Evolutionary conservation across 2,797 vertebrate species (phyloP).

Genomic region (Smutsia temminckii): DNA sequence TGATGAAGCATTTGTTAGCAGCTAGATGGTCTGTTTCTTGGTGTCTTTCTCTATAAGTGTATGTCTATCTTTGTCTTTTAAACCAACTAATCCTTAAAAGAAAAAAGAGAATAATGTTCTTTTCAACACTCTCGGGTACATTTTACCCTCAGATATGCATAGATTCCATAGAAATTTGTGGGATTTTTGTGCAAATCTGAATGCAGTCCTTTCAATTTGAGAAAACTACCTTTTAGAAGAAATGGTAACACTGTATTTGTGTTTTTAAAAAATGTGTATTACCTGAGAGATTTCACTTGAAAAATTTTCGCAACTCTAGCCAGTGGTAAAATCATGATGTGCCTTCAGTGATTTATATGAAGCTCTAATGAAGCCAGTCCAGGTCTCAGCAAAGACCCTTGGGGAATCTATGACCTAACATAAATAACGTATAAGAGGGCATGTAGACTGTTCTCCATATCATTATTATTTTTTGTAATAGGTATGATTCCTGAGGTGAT

Average conservation of each 20-base stretch:
- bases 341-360: slow-evolving; percentile 71
- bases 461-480: slow-evolving; percentile 62
- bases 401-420: slow-evolving; percentile 55
- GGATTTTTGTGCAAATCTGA: slow-evolving; percentile 42
- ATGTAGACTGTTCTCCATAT: slow-evolving; percentile 45
- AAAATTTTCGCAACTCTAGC: slow-evolving; percentile 44
- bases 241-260: slow-evolving; percentile 51
- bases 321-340: slow-evolving; percentile 63
- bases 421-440: slow-evolving; percentile 62
- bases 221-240: slow-evolving; percentile 54
- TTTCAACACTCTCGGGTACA: slow-evolving; percentile 27
- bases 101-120: slow-evolving; percentile 53
- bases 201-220: slow-evolving; percentile 47
- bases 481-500: slow-evolving; percentile 52
- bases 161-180: slow-evolving; percentile 50
- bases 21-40: neutral
- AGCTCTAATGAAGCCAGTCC: slow-evolving; percentile 62
- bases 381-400: slow-evolving; percentile 31
- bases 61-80: slow-evolving; percentile 28
- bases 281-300: slow-evolving; percentile 62
- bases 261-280: slow-evolving; percentile 60
- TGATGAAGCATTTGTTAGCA: slow-evolving; percentile 43
- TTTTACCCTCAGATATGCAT: slow-evolving; percentile 45
- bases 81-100: slow-evolving; percentile 58
- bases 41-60: slow-evolving; percentile 11